Conservation (phyloP, 2,113 vertebrate species). For the Haliaeetus leucogaster region DNA sequence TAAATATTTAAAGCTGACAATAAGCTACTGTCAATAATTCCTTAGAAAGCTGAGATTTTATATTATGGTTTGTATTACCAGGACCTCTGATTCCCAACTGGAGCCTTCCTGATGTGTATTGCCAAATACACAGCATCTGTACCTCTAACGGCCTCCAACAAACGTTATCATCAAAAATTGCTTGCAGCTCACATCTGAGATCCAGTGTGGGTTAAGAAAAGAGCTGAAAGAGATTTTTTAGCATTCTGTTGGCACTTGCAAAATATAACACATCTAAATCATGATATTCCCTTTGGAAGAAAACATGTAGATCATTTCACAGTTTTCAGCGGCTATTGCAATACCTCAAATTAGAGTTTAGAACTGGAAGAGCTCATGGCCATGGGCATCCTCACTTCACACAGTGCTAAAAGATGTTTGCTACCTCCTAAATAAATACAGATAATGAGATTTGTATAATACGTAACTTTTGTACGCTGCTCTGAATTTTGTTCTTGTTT, state of each 20-base stretch:
- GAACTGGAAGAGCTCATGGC: not conserved
- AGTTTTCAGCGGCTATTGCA: not conserved
- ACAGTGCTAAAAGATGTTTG: conserved; percentile 14
- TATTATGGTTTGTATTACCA: conserved; percentile 41
- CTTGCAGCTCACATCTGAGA: conserved; percentile 26
- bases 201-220: conserved; percentile 7
- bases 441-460: conserved; percentile 10
- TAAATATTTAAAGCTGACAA: conserved; percentile 57
- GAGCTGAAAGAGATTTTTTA: not conserved
- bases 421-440: conserved; percentile 35
- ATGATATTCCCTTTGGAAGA: conserved; percentile 12
- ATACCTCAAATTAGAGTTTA: conserved; percentile 6
- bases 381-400: not conserved
- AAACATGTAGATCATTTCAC: conserved; percentile 17
- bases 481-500: conserved; percentile 19
- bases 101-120: conserved; percentile 17
- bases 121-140: conserved; percentile 15
- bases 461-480: not conserved
- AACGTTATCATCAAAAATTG: conserved; percentile 23
- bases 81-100: conserved; percentile 29
- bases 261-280: conserved; percentile 3
- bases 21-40: conserved; percentile 22
- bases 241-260: not conserved
- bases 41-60: conserved; percentile 38
- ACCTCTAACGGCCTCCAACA: conserved; percentile 13